Evolutionary conservation across 2,797 vertebrate genomes (phyloP), one percentile per base, ranked within the genome.

Genomic region (Sternotherus odoratus): DNA sequence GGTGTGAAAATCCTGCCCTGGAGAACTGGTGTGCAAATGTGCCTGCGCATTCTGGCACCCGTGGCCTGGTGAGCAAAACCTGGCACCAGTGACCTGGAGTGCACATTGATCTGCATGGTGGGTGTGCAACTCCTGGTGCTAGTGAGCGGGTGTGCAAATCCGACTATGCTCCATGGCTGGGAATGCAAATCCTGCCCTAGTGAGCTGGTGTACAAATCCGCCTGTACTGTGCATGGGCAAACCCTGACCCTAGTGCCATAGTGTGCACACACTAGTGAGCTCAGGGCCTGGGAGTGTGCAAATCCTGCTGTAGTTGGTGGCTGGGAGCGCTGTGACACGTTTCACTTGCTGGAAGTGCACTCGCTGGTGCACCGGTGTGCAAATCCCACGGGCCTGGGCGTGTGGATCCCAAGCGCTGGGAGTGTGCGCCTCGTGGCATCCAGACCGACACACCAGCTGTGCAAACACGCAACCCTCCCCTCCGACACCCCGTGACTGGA

Each of bases 401-500:
- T 23, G n/a, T 36, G 63, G 19, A 12, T 36, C n/a, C n/a, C 63
- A 36, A 36, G 63, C 5, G 2, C 63, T 69, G 63, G 15, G 63
- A 24, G 10, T 17, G 5, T 12, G 21, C 19, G 21, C 9, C 66
- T 69, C 23, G 5, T 4, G 10, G 36, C 36, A 23, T 5, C 24
- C 60, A 21, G 33, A 19, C 60, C 33, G 9, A 63, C 66, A 39
- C n/a, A 24, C n/a, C 21, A 69, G 63, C 10, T 1, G n/a, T 39
- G 63, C 36, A 69, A 69, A 36, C 21, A 39, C 5, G 19, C 63
- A 69, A 23, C 10, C 10, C 26, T 11, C 26, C 54, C 56, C 28
- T 6, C 21, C 8, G 4, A 2, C 5, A 4, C n/a, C 9, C 2
- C 9, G 3, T 21, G 63, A 36, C 17, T n/a, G 63, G 2, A 33